phyloP scores from a whole-genome alignment of 2,888 invertebrate genomes.

The Ophion obscuratus region DNA sequence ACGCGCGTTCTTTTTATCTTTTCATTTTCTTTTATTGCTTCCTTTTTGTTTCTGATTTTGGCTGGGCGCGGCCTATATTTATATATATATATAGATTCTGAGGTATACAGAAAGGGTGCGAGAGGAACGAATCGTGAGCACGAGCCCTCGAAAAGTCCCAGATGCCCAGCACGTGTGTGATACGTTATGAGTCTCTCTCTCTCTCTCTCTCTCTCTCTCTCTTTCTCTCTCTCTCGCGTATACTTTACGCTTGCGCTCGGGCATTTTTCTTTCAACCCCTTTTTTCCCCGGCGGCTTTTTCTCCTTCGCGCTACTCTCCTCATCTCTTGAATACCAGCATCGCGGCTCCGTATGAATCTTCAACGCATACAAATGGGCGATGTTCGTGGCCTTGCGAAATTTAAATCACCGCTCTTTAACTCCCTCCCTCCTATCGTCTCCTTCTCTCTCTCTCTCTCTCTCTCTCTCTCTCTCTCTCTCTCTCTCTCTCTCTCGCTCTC shows the following conservation, averaged over 20 bases:
- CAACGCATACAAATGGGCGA: not conserved
- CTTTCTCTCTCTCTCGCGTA: not conserved
- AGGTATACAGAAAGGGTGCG: constrained; percentile 14
- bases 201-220: too few relatives aligned
- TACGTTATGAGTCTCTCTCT: constrained; percentile 17
- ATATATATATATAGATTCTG: too few relatives aligned
- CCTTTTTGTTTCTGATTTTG: not conserved
- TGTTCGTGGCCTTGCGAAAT: constrained; percentile 71
- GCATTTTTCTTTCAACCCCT: not conserved
- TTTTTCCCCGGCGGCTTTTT: constrained; percentile 11
- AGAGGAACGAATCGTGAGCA: constrained; percentile 51
- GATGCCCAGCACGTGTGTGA: constrained; percentile 68
- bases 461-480: constrained; percentile 21
- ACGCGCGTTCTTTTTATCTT: constrained; percentile 39
- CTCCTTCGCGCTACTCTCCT: constrained; percentile 41
- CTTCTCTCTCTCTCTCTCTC: not conserved
- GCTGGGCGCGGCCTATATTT: not conserved
- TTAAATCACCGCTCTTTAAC: constrained; percentile 66
- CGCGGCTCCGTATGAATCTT: constrained; percentile 7
- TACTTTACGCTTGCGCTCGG: not conserved
- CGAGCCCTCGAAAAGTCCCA: constrained; percentile 63
- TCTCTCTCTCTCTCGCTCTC: not conserved
- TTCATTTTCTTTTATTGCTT: constrained; percentile 21
- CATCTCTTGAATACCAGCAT: constrained; percentile 31
- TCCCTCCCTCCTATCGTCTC: not conserved